phyloP scores from a whole-genome alignment of 1,140 invertebrate species.

The Megalonaias nervosa region DNA sequence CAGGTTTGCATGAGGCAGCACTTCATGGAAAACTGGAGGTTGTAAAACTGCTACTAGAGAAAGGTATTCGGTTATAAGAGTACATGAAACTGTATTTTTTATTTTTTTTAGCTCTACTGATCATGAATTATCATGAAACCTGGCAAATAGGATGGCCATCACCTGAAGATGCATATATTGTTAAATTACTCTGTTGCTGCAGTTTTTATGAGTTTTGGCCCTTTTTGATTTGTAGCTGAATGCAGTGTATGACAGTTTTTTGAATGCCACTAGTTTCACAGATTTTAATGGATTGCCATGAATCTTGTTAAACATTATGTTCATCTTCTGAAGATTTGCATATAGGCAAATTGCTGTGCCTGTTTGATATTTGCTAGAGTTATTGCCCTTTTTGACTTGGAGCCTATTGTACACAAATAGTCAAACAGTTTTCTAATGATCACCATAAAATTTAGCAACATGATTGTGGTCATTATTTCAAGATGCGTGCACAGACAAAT shows the following conservation, averaged over 20 bases:
- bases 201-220: no score
- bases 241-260: no score
- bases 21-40: slow-evolving; percentile 94
- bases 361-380: no score
- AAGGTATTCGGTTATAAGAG: slow-evolving; percentile 57
- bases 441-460: background rate
- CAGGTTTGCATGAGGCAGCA: slow-evolving; percentile 95
- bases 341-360: background rate
- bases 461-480: background rate
- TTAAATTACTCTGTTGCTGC: no score
- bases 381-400: no score
- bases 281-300: no score
- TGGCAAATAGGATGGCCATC: no score
- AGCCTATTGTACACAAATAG: background rate
- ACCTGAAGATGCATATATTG: no score
- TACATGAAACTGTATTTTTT: background rate
- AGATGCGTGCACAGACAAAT: no score
- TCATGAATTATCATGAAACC: no score
- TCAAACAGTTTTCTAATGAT: background rate
- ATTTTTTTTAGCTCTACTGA: background rate
- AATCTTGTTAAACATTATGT: no score
- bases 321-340: background rate
- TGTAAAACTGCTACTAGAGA: slow-evolving; percentile 84
- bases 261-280: background rate
- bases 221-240: no score